These are phyloP conservation scores for Magallana nippona DNA, from an alignment of 2,888 invertebrate genomes.

Conservation along the genomic window DNA sequence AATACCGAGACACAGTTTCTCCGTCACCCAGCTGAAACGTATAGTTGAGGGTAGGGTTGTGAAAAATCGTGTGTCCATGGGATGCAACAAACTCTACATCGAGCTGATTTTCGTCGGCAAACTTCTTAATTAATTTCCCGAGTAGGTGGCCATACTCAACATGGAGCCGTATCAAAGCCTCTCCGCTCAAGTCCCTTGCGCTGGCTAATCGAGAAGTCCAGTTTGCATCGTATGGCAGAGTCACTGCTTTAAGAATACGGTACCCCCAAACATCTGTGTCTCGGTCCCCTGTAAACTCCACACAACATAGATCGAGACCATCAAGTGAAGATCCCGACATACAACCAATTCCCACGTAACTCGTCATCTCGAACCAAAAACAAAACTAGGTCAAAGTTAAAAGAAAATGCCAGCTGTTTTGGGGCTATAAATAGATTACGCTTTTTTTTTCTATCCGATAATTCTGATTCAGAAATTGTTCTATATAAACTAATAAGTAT, in stretches of 20 bases:
- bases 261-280: constrained; percentile 73
- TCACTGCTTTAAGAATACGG: constrained; percentile 66
- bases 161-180: constrained; percentile 71
- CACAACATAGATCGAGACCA: constrained; percentile 75
- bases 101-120: constrained; percentile 58
- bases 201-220: constrained; percentile 66
- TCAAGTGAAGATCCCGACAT: constrained; percentile 77
- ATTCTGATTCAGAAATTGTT: no score
- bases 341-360: constrained; percentile 73
- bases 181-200: constrained; percentile 62
- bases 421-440: no score
- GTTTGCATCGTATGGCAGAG: constrained; percentile 65
- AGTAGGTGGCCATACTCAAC: constrained; percentile 74
- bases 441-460: no score
- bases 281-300: constrained; percentile 72
- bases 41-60: constrained; percentile 71
- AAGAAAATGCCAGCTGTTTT: no score
- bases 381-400: no score
- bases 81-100: constrained; percentile 70
- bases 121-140: constrained; percentile 64
- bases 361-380: constrained; percentile 61
- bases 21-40: constrained; percentile 77
- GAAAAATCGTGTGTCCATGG: constrained; percentile 77
- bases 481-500: no score
- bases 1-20: constrained; percentile 69